A percentile compares a stretch with the other conserved stretches of the same genome.
Conservation (phyloP, 2,888 invertebrate genomes). For the Acrobasis consociella region DNA sequence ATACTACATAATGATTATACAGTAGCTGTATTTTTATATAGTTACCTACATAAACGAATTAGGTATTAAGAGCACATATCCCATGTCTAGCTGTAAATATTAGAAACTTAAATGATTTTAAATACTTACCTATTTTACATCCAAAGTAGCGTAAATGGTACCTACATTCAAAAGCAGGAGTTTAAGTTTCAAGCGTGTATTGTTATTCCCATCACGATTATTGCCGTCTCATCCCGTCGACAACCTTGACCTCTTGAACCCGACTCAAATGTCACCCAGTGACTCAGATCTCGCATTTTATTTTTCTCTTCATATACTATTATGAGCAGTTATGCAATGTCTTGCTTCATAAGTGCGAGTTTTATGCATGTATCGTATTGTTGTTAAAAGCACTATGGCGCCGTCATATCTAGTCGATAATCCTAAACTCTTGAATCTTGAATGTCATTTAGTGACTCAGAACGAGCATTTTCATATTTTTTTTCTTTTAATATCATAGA, state of each 20-base stretch:
- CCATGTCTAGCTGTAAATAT: not conserved
- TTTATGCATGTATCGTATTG: not conserved
- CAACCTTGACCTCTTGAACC: slow-evolving; percentile 79
- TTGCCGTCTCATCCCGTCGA: slow-evolving; percentile 55
- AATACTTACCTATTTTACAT: not conserved
- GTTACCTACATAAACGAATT: too few species aligned
- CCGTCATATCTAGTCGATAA: not conserved
- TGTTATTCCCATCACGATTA: slow-evolving; percentile 69
- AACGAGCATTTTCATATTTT: not conserved
- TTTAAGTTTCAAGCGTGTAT: slow-evolving; percentile 38
- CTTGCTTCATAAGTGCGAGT: not conserved
- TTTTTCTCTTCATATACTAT: too few species aligned
- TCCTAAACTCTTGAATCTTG: not conserved
- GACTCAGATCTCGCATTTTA: slow-evolving; percentile 32
- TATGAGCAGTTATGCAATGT: not conserved
- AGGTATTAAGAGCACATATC: not conserved
- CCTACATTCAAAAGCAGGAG: too few species aligned
- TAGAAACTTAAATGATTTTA: not conserved
- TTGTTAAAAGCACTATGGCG: too few species aligned
- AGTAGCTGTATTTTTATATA: too few species aligned
- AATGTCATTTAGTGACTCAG: not conserved
- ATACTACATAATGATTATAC: too few species aligned
- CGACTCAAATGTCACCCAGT: slow-evolving; percentile 60
- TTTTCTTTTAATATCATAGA: too few species aligned
- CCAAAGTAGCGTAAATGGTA: not conserved